Conservation (phyloP, 2,797 vertebrate genomes). For the Cheirogaleus major region DNA sequence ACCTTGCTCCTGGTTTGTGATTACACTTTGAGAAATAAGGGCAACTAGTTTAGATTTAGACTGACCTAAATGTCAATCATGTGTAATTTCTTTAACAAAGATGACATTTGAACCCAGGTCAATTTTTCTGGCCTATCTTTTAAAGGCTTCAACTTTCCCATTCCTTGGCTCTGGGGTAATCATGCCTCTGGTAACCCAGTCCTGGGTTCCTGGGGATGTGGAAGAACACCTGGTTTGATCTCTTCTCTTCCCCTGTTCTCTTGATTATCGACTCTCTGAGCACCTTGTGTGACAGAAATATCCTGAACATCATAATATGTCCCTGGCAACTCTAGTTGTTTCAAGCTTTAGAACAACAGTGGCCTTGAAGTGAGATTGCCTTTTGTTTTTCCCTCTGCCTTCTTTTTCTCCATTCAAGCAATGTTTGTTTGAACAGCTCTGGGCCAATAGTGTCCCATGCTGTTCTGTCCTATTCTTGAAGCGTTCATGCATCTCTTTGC, state of each 20-base stretch:
- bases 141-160: not conserved
- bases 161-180: not conserved
- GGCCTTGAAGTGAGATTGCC: not conserved
- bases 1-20: not conserved
- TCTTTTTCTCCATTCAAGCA: not conserved
- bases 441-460: not conserved
- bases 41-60: not conserved
- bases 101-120: not conserved
- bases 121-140: not conserved
- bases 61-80: not conserved
- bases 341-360: not conserved
- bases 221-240: not conserved
- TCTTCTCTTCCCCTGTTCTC: not conserved
- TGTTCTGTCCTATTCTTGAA: not conserved
- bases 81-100: not conserved
- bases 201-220: not conserved
- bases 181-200: not conserved
- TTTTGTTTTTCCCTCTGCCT: not conserved
- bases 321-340: not conserved
- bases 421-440: slow-evolving; percentile 52
- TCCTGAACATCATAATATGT: not conserved
- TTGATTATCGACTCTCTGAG: not conserved
- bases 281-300: not conserved
- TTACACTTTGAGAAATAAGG: not conserved
- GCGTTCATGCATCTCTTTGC: slow-evolving; percentile 49